phyloP scores from a whole-genome alignment of 2,888 invertebrate genomes.

The Formica aserva region DNA sequence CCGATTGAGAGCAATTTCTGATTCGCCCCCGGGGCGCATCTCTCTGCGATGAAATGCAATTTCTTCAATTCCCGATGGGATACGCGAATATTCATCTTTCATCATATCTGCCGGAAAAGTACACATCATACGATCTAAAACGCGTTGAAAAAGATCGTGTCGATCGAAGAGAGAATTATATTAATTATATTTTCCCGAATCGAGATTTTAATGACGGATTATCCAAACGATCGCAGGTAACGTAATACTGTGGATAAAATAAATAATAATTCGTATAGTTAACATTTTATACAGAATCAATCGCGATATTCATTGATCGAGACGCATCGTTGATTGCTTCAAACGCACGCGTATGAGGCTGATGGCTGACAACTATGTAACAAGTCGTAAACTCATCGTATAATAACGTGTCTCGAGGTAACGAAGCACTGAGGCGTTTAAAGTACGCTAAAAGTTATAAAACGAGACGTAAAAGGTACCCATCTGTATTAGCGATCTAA shows the following conservation, averaged over 20 bases:
- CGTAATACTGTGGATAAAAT: neutral
- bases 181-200: neutral
- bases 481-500: slow-evolving; percentile 21
- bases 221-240: neutral
- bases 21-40: slow-evolving; percentile 48
- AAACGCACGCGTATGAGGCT: slow-evolving; percentile 14
- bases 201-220: neutral
- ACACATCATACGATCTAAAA: slow-evolving; percentile 22
- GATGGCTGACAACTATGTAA: slow-evolving; percentile 6
- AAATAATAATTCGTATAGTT: neutral
- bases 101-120: slow-evolving; percentile 54
- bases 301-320: slow-evolving; percentile 36
- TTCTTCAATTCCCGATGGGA: slow-evolving; percentile 50
- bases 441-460: slow-evolving; percentile 46
- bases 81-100: slow-evolving; percentile 54
- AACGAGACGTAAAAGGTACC: slow-evolving; percentile 44
- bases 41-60: slow-evolving; percentile 58
- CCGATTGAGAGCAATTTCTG: slow-evolving; percentile 75
- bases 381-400: slow-evolving; percentile 47
- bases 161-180: slow-evolving; percentile 56
- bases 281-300: slow-evolving; percentile 48
- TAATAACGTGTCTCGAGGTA: slow-evolving; percentile 24
- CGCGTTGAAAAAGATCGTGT: slow-evolving; percentile 22
- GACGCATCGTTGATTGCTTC: slow-evolving; percentile 32
- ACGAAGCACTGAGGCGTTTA: slow-evolving; percentile 40